Base-by-base conservation (phyloP, 1,140 invertebrate species). In the Orussus abietinus region DNA sequence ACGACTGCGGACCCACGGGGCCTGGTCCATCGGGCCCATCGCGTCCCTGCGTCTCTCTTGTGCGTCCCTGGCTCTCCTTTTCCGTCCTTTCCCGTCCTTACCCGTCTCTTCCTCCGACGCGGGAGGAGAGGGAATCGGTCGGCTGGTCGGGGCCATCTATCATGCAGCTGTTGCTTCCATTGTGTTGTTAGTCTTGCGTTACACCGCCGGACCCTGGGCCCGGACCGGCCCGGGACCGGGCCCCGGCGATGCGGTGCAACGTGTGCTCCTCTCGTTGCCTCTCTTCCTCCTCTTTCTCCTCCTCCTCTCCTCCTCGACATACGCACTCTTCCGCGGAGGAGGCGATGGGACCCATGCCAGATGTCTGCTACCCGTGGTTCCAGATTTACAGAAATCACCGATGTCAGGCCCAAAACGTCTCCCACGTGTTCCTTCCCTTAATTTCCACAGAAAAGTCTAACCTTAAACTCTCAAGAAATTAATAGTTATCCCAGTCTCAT, bases 151-250 rank as follows among this genome's bases (percentile, higher is more conserved):
- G 35, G 49, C 58, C 64, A 71, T 71, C 66, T 69, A 71, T 71
- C 68, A 67, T 68, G 66, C 68, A 71, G 68, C 68, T 71, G 68
- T 68, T 71, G 64, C 61, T 57, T 71, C 65, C 66, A 69, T 71
- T 71, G 68, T 71, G 64, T 69, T 68, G 65, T 69, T 68, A 68
- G 64, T 66, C 64, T 64, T 64, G 57, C 59, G 62, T 68, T 67
- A 61, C 59, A 51, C 46, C 40, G 47, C 43, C 40, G 26, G 36
- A 38, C 25, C 30, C 34, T 15, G n/a, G n/a, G 21, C 34, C 33
- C 15, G 22, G 26, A 37, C 29, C 22, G 26, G 17, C 37, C 30
- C 17, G 34, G 13, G 9, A 31, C 37, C 13, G 4, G 11, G 10
- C 31, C 10, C 25, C 10, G 31, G 35, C 36, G 19, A 48, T 41